Percentiles rank a stretch among this genome's conserved stretches.
These are phyloP conservation scores for Etheostoma nigrum DNA, from an alignment of 2,797 vertebrate species.

Conservation along the genomic window DNA sequence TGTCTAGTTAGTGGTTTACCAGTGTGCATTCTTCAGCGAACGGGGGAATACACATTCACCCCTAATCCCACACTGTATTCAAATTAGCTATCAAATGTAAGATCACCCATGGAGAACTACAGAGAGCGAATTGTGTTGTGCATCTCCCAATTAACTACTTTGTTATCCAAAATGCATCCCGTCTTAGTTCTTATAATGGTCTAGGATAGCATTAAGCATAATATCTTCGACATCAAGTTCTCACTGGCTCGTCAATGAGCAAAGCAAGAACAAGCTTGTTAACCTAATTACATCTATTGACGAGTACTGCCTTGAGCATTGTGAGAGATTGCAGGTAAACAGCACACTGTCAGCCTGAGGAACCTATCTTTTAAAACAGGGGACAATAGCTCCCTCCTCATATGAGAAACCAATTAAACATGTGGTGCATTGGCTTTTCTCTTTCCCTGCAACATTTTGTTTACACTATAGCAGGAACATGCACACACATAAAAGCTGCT, in stretches of 20 bases:
- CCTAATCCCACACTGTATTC: slow-evolving; percentile 33
- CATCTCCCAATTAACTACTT: slow-evolving; percentile 47
- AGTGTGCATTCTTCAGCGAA: slow-evolving; percentile 16
- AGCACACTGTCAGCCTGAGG: slow-evolving; percentile 60
- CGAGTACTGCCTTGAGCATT: slow-evolving; percentile 52
- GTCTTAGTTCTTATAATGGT: slow-evolving; percentile 22
- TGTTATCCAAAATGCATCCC: slow-evolving; percentile 42
- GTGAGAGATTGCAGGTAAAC: slow-evolving; percentile 62
- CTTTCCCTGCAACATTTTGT: slow-evolving; percentile 60
- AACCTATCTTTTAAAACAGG: slow-evolving; percentile 49
- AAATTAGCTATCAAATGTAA: slow-evolving; percentile 46
- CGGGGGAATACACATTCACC: slow-evolving; percentile 27
- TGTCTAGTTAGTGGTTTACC: slow-evolving; percentile 37
- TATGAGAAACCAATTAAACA: slow-evolving; percentile 63
- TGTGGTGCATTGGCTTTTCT: slow-evolving; percentile 59
- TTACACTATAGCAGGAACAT: slow-evolving; percentile 60
- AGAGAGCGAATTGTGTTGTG: slow-evolving; percentile 35
- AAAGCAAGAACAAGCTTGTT: slow-evolving; percentile 80
- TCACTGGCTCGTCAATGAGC: slow-evolving; percentile 62
- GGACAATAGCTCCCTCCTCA: slow-evolving; percentile 48
- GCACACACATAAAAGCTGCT: slow-evolving; percentile 67
- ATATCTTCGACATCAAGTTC: slow-evolving; percentile 48
- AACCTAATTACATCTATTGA: slow-evolving; percentile 79
- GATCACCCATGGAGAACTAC: slow-evolving; percentile 33
- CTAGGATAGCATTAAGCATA: slow-evolving; percentile 26